Base-by-base conservation (phyloP, 1,140 invertebrate genomes). In the Mactra quadrangularis region DNA sequence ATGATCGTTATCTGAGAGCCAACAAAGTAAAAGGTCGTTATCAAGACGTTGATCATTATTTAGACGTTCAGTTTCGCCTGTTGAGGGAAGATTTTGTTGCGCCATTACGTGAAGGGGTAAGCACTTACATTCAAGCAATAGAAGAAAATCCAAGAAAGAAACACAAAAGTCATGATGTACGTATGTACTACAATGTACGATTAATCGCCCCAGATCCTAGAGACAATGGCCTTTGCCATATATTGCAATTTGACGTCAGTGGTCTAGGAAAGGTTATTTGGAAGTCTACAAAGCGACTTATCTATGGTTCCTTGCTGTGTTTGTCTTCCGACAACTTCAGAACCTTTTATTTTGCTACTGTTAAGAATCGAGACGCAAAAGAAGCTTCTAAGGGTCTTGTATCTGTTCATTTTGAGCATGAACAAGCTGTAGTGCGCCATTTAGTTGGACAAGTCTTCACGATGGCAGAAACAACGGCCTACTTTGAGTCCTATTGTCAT, bases 51-150 rank as follows among this genome's bases (percentile, higher is more conserved):
- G 93, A 96, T 25, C 94, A 96, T 87, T 97, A 97, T 88, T 90
- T 97, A 4, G 96, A 96, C 86, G 94, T 95, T 0, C 96, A 97
- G 83, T 96, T 96, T 88, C 92, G 96, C 17, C 91, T 97, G 1
- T 90, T 97, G 29, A 90, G 95, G 13, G 96, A 97, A 93, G 96
- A 97, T 85, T 93, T 93, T 64, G 66, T 93, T 50, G 60, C 84
- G 0, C 91, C 93, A 38, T 66, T 94, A n/a, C 72, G 93, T 82
- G 85, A 90, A 22, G 93, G 93, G 25, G 85, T 94, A 45, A 62
- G 41, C 22, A 47, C 82, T 17, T 89, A 87, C 55, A 78, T 82
- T 38, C 41, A 50, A 19, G 71, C 47, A 2, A 57, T 82, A 4
- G 11, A 72, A 41, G 74, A 74, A n/a, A 70, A 29, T 7, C 57